Conservation (phyloP, 1,140 invertebrate species). For the Neodiprion fabricii region DNA sequence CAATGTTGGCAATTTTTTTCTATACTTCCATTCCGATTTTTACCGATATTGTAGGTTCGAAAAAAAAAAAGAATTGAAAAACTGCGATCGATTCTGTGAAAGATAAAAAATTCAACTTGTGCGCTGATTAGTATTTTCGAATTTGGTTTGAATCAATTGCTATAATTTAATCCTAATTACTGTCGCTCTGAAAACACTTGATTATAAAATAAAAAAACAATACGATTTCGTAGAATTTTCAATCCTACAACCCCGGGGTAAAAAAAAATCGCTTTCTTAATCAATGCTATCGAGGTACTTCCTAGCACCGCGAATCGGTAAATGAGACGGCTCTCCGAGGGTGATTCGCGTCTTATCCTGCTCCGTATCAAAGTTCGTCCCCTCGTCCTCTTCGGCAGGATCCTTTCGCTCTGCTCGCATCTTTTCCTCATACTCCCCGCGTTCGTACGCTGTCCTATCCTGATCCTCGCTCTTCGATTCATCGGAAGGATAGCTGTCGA, state of each 20-base stretch:
- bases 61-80: too few species aligned
- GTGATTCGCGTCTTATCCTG: neutral
- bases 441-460: conserved; percentile 8
- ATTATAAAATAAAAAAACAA: neutral
- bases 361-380: neutral
- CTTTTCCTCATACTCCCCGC: conserved; percentile 5
- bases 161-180: too few species aligned
- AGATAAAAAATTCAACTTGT: too few species aligned
- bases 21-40: too few species aligned
- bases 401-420: neutral
- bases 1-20: too few species aligned
- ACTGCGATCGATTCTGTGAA: too few species aligned
- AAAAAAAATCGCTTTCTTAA: neutral
- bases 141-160: too few species aligned
- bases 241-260: too few species aligned
- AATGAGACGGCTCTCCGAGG: conserved; percentile 28
- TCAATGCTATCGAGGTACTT: neutral
- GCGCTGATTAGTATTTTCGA: too few species aligned
- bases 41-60: too few species aligned
- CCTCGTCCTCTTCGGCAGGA: neutral
- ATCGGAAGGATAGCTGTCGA: conserved; percentile 19
- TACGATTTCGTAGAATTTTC: neutral
- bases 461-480: conserved; percentile 4
- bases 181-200: too few species aligned
- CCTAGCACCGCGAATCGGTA: conserved; percentile 10